Percentiles rank a stretch among this genome's conserved stretches.
These are phyloP conservation scores for Desmophyllum pertusum DNA, from an alignment of 92 coral and sea anemone species.

Conservation along the genomic window DNA sequence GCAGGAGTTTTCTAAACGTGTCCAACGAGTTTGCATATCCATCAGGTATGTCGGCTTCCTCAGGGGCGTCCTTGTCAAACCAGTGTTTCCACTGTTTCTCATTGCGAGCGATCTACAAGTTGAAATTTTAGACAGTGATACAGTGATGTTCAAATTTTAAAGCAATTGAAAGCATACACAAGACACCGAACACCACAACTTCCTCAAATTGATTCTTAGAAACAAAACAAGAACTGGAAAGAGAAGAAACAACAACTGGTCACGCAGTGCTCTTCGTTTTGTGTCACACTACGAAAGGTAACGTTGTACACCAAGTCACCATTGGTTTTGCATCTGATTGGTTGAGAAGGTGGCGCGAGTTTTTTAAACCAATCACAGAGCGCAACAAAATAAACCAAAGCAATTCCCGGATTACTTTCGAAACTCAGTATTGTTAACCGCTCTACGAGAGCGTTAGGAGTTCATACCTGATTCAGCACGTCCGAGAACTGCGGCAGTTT, in stretches of 20 bases:
- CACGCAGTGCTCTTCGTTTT: background rate
- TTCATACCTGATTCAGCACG: constrained; percentile 82
- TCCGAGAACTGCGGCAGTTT: constrained; percentile 96
- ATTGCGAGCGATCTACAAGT: constrained; percentile 82
- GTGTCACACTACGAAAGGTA: no score
- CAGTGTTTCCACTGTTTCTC: constrained; percentile 98
- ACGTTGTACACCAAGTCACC: no score
- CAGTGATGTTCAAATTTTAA: no score
- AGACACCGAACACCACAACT: background rate
- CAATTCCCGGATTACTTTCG: no score
- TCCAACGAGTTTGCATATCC: constrained; percentile 96
- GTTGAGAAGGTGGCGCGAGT: no score
- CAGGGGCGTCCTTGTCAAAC: constrained; percentile 98
- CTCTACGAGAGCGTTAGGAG: background rate
- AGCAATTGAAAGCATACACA: no score
- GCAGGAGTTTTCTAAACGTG: constrained; percentile 92
- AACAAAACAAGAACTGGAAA: background rate
- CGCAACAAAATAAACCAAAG: no score
- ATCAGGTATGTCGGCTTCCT: constrained; percentile 95
- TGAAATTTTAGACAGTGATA: background rate
- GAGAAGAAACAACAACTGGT: background rate
- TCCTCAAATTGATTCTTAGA: background rate
- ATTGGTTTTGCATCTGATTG: no score
- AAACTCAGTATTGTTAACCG: no score
- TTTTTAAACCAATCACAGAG: no score